Conservation (phyloP, 2,797 vertebrate genomes). For the Sebastes diaconus region DNA sequence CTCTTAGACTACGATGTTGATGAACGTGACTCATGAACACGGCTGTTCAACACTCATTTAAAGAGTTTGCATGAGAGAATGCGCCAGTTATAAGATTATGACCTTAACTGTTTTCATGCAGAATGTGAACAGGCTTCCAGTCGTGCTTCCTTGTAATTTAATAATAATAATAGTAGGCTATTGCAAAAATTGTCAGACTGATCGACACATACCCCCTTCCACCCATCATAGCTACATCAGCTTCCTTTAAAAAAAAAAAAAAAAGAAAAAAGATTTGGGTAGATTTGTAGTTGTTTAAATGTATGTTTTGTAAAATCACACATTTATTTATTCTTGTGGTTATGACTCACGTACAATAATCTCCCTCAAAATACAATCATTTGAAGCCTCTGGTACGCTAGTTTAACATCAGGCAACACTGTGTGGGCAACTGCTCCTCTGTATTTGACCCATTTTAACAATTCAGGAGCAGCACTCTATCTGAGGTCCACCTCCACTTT, state of each 20-base stretch:
- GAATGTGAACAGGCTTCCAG: background rate
- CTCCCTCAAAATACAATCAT: background rate
- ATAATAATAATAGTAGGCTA: background rate
- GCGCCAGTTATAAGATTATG: no score
- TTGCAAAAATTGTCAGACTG: background rate
- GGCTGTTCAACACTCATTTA: background rate
- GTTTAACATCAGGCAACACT: background rate
- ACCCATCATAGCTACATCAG: background rate
- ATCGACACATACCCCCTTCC: background rate
- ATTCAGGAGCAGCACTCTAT: background rate
- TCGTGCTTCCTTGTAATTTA: background rate
- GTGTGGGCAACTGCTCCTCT: background rate
- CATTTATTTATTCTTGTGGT: background rate
- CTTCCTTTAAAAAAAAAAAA: no score
- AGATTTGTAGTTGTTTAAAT: no score
- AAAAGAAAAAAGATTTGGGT: no score
- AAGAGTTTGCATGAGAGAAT: background rate
- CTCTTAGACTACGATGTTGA: no score
- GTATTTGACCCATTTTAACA: background rate
- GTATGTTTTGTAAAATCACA: no score
- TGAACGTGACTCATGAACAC: background rate
- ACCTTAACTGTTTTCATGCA: background rate
- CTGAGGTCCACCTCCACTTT: background rate
- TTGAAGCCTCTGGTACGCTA: fast-evolving
- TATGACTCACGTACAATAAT: background rate